A percentile compares a stretch with the other conserved stretches of the same genome.
Evolutionary conservation across 2,888 invertebrate genomes (phyloP).

Genomic region (Scelioninae gen. 1): DNA sequence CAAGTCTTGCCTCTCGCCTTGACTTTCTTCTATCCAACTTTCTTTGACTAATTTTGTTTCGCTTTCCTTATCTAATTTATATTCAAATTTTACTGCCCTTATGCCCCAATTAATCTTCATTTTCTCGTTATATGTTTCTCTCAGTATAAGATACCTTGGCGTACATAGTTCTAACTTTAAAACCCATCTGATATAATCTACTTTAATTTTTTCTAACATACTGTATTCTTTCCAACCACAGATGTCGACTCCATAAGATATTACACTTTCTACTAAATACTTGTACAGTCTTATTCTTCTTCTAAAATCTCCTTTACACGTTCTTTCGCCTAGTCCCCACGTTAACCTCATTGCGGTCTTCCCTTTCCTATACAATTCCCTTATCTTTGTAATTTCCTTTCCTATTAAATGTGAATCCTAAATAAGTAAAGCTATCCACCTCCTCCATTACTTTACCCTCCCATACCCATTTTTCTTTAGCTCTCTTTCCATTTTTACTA

Average conservation of each 20-base stretch:
- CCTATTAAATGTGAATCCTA: neutral
- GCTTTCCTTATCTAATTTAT: neutral
- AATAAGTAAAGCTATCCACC: neutral
- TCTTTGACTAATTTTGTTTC: constrained; percentile 8
- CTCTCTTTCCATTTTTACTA: neutral
- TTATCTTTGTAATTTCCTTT: neutral
- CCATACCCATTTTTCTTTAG: neutral
- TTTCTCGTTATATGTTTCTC: constrained; percentile 4
- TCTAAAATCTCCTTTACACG: neutral
- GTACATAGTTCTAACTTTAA: constrained; percentile 7
- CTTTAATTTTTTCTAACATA: neutral
- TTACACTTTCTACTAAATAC: too few relatives aligned
- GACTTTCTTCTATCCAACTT: constrained; percentile 16
- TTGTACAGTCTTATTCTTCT: constrained; percentile 14
- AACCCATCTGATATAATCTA: constrained; percentile 10
- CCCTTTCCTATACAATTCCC: neutral
- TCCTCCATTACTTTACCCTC: neutral
- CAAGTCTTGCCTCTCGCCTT: neutral
- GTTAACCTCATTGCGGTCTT: neutral
- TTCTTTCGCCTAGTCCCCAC: neutral
- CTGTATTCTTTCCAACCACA: constrained; percentile 11
- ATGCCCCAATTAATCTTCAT: constrained; percentile 12
- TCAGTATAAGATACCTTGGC: constrained; percentile 8
- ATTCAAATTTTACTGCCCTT: neutral
- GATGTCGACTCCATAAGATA: constrained; percentile 5